Base-by-base conservation (phyloP, 2,888 invertebrate species). In the Agriopis aurantiaria region DNA sequence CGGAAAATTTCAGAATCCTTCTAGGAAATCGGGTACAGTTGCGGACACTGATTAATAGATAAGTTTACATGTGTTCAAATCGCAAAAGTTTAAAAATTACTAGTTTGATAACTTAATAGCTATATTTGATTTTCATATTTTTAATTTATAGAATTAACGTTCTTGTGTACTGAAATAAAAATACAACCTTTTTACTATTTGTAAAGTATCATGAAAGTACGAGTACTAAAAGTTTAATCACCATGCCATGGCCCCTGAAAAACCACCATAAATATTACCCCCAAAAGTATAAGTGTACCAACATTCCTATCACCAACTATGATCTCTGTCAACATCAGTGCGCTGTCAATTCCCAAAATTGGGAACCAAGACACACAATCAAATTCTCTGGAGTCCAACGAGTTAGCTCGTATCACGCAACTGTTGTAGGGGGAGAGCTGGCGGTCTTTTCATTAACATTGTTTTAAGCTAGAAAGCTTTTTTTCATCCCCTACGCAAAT, bases 331-430 rank as follows among this genome's bases (percentile, higher is more conserved):
- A 64, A 66, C 66, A 60, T 52, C 41, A 71, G 59, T 23, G 40
- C 40, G 45, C 66, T 70, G 70, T 72, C 73, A 72, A 76, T 76
- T 57, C 71, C 66, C 71, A 60, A 70, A 73, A 66, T 62, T 71
- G 66, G 66, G 70, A 71, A 66, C 66, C 69, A 65, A 56, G 62
- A 69, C 59, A 76, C 64, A 82, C 80, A 81, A 84, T 84, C 82
- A 80, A 83, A 85, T 79, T 82, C 84, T 81, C 81, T 71, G 68
- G 71, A 74, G 80, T 52, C 58, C 65, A 71, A 68, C 75, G 73
- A 72, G 72, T 72, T 73, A 60, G 62, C 33, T 11, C 49, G 55
- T 67, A 74, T 72, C 76, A 80, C 78, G 78, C 81, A 65, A 75
- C 74, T 70, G 73, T 79, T 73, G 76, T 76, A 74, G 72, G 72